phyloP scores from a whole-genome alignment of 2,113 vertebrate genomes.

The Amphilophus citrinellus region DNA sequence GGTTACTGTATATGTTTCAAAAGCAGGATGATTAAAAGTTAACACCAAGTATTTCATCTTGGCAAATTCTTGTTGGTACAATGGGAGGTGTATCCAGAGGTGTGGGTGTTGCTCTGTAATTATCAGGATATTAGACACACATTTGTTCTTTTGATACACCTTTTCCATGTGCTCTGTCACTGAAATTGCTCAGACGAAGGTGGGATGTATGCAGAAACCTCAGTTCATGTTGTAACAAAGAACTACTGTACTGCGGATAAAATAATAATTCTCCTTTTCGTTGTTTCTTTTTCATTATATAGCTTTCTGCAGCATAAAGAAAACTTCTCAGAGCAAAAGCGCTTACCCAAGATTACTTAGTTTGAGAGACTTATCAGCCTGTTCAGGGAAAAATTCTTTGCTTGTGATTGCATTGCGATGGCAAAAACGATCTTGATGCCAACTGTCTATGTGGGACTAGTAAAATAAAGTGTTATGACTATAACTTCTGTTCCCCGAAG shows the following conservation, averaged over 20 bases:
- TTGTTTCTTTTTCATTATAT: constrained; percentile 29
- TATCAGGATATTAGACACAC: constrained; percentile 37
- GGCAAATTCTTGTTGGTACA: constrained; percentile 1
- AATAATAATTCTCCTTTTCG: constrained; percentile 37
- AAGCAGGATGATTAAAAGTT: constrained; percentile 63
- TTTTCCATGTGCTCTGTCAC: background rate
- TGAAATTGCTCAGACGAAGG: background rate
- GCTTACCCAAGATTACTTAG: constrained; percentile 34
- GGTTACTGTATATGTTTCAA: constrained; percentile 63
- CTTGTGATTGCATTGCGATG: constrained; percentile 10
- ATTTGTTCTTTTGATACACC: constrained; percentile 22
- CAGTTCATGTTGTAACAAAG: background rate
- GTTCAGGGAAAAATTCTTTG: background rate
- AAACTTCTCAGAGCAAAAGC: constrained; percentile 45
- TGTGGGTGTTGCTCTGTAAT: constrained; percentile 45
- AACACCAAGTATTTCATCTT: constrained; percentile 8
- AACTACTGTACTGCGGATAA: background rate
- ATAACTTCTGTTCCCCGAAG: background rate
- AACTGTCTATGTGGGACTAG: background rate
- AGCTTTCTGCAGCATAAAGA: constrained; percentile 30
- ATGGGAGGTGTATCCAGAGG: constrained; percentile 26
- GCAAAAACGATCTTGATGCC: background rate
- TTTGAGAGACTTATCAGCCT: constrained; percentile 34
- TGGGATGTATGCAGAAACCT: background rate
- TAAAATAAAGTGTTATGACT: background rate